Conservation (phyloP, 2,888 invertebrate species). For the Polietes domitor region DNA sequence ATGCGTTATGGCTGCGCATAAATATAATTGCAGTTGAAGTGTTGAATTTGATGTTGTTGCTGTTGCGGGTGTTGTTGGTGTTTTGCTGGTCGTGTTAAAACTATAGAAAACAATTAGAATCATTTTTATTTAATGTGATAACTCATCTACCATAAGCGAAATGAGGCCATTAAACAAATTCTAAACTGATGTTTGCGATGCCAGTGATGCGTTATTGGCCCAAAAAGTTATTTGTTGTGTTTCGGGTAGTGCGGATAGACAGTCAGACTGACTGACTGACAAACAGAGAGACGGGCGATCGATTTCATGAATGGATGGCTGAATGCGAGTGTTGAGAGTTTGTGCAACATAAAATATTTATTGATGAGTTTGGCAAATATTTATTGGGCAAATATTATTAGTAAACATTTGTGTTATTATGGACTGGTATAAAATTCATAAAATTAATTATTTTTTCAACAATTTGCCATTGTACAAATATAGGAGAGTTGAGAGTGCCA, state of each 20-base stretch:
- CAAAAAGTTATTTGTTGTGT: not conserved
- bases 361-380: constrained; percentile 24
- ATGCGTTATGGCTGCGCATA: constrained; percentile 21
- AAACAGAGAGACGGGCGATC: not conserved
- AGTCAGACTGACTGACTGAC: not conserved
- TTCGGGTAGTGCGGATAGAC: not conserved
- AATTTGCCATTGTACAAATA: too few species aligned
- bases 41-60: not conserved
- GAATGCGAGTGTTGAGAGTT: not conserved
- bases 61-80: constrained; percentile 2
- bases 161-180: constrained; percentile 36
- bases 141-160: constrained; percentile 4
- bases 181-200: not conserved
- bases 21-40: constrained; percentile 24
- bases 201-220: not conserved
- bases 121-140: constrained; percentile 33
- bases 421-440: not conserved
- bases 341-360: constrained; percentile 11
- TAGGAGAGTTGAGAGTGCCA: not conserved
- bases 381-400: constrained; percentile 20
- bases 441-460: constrained; percentile 10
- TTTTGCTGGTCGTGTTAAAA: not conserved
- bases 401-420: not conserved
- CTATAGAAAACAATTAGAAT: constrained; percentile 28
- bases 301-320: not conserved